Conservation (phyloP, 2,888 invertebrate genomes). For the Tetheella fluctuosa region DNA sequence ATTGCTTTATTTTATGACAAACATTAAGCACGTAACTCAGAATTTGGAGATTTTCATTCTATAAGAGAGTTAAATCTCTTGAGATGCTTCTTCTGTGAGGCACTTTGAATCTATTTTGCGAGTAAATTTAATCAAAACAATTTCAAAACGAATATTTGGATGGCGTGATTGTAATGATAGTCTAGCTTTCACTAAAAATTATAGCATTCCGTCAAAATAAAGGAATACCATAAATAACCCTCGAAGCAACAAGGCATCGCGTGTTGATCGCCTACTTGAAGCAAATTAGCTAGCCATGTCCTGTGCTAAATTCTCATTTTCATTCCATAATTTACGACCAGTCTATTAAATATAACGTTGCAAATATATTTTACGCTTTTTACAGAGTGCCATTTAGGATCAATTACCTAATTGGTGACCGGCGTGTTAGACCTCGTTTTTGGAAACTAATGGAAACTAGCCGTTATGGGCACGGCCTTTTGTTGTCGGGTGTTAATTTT, state of each 20-base stretch:
- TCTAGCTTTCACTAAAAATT: slow-evolving; percentile 9
- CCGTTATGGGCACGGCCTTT: slow-evolving; percentile 31
- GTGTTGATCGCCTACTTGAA: slow-evolving; percentile 45
- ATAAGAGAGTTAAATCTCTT: too few relatives aligned
- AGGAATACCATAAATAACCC: slow-evolving; percentile 38
- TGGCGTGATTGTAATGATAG: neutral
- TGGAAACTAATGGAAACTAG: slow-evolving; percentile 28
- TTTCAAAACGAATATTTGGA: neutral
- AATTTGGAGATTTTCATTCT: too few relatives aligned
- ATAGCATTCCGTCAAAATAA: slow-evolving; percentile 19
- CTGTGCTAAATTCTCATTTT: slow-evolving; percentile 47
- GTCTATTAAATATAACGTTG: neutral
- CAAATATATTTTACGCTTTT: slow-evolving; percentile 25
- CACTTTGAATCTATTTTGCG: too few relatives aligned
- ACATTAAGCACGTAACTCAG: too few relatives aligned
- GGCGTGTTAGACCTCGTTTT: slow-evolving; percentile 19
- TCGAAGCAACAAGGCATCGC: slow-evolving; percentile 40
- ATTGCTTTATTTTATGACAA: too few relatives aligned
- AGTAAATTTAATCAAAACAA: neutral
- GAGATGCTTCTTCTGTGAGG: too few relatives aligned
- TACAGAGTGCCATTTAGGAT: slow-evolving; percentile 44
- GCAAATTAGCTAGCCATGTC: slow-evolving; percentile 44
- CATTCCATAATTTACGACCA: slow-evolving; percentile 42
- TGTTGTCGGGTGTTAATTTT: slow-evolving; percentile 27
- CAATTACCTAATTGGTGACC: slow-evolving; percentile 55